phyloP scores from a whole-genome alignment of 2,888 invertebrate species.

The Pardosa pseudoannulata region DNA sequence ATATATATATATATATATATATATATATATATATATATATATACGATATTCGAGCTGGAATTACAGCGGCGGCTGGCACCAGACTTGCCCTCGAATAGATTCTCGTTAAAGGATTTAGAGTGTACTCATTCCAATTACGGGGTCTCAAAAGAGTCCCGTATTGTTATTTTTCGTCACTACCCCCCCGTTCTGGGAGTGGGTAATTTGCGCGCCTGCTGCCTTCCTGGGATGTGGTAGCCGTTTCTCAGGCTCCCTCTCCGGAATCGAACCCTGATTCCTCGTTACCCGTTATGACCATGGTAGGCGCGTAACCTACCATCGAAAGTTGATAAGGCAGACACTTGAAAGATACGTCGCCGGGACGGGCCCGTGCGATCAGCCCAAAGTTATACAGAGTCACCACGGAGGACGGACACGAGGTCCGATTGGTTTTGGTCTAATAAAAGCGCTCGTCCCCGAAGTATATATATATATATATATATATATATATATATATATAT shows the following conservation, averaged over 20 bases:
- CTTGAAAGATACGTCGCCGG: conserved; percentile 75
- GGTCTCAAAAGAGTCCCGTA: too few species aligned
- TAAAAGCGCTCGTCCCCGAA: too few species aligned
- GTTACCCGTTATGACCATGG: conserved; percentile 85
- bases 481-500: too few species aligned
- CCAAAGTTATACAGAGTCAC: conserved; percentile 59
- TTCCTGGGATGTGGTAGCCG: conserved; percentile 85
- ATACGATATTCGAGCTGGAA: too few species aligned
- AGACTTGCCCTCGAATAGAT: too few species aligned
- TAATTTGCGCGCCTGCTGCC: conserved; percentile 82
- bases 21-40: too few species aligned
- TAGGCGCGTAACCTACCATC: conserved; percentile 84
- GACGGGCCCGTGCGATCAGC: conserved; percentile 50
- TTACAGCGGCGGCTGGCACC: too few species aligned
- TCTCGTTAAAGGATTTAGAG: too few species aligned
- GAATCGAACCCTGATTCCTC: conserved; percentile 86
- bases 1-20: too few species aligned
- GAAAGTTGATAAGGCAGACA: conserved; percentile 78
- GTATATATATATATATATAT: too few species aligned
- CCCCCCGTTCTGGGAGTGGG: conserved; percentile 80
- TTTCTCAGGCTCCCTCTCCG: conserved; percentile 83
- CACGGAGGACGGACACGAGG: conserved; percentile 5
- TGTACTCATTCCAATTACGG: too few species aligned
- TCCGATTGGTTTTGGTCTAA: conserved; percentile 81
- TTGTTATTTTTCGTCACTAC: too few species aligned